phyloP scores from a whole-genome alignment of 2,888 invertebrate genomes.

The Synanthedon tipuliformis region DNA sequence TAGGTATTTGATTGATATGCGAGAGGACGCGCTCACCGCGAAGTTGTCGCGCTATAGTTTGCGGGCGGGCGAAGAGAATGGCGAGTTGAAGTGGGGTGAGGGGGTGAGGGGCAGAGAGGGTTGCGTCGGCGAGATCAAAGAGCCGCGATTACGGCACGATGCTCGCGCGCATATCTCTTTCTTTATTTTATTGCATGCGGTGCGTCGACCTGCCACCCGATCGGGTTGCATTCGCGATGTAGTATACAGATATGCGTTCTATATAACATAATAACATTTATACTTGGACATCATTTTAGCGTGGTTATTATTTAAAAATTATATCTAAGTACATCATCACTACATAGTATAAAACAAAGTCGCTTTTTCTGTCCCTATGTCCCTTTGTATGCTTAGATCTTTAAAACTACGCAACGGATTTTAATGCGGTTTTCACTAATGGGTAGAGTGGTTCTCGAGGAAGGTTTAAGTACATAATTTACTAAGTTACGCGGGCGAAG shows the following conservation, averaged over 20 bases:
- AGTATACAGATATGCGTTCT: background rate
- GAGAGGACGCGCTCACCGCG: no score
- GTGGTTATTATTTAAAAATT: background rate
- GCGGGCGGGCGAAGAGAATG: no score
- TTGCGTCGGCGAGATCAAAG: slow-evolving; percentile 48
- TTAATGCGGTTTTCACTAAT: no score
- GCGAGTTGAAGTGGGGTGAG: slow-evolving; percentile 8
- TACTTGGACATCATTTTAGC: background rate
- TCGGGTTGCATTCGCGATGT: background rate
- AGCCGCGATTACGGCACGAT: slow-evolving; percentile 38
- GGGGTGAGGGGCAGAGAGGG: background rate
- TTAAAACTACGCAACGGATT: no score
- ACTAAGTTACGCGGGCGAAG: no score
- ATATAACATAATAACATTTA: background rate
- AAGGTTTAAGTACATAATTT: no score
- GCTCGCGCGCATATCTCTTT: slow-evolving; percentile 29
- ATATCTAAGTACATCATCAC: background rate
- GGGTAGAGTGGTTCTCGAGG: no score
- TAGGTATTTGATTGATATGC: no score
- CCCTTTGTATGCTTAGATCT: no score
- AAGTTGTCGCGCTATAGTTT: no score
- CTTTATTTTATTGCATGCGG: slow-evolving; percentile 16
- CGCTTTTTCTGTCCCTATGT: no score
- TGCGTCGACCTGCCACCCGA: background rate
- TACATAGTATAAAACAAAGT: no score